phyloP scores from a whole-genome alignment of 1,140 invertebrate genomes.

The Cydia fagiglandana region DNA sequence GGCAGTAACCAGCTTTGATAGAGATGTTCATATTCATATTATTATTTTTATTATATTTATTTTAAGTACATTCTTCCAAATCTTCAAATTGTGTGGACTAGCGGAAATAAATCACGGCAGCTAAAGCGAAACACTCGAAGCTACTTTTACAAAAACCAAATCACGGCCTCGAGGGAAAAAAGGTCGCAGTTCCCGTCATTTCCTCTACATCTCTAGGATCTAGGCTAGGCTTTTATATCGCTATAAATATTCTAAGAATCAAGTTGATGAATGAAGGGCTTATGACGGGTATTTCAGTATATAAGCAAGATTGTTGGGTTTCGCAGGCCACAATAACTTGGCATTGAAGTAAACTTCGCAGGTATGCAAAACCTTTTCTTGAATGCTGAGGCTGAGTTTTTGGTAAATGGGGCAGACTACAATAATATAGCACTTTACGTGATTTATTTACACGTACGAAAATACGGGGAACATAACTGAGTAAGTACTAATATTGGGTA shows the following conservation, averaged over 20 bases:
- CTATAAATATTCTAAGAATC: neutral
- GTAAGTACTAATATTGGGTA: too few species aligned
- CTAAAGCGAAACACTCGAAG: slow-evolving; percentile 12
- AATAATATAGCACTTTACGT: neutral
- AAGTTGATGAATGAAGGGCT: neutral
- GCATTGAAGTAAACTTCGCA: neutral
- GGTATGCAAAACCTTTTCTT: neutral
- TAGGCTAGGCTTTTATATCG: neutral
- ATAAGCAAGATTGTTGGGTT: neutral
- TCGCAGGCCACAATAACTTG: neutral
- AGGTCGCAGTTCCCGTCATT: neutral
- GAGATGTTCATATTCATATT: too few species aligned
- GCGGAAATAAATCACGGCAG: neutral
- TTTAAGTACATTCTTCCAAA: too few species aligned
- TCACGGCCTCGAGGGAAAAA: neutral
- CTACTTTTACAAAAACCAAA: slow-evolving; percentile 28
- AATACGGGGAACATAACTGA: too few species aligned
- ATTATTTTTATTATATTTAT: too few species aligned
- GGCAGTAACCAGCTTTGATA: too few species aligned
- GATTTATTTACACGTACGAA: too few species aligned
- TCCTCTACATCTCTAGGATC: neutral
- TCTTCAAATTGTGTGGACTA: neutral
- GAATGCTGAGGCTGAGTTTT: neutral
- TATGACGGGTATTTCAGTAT: neutral
- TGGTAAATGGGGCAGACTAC: neutral